Conservation (phyloP, 2,113 vertebrate species). For the Eretmochelys imbricata region DNA sequence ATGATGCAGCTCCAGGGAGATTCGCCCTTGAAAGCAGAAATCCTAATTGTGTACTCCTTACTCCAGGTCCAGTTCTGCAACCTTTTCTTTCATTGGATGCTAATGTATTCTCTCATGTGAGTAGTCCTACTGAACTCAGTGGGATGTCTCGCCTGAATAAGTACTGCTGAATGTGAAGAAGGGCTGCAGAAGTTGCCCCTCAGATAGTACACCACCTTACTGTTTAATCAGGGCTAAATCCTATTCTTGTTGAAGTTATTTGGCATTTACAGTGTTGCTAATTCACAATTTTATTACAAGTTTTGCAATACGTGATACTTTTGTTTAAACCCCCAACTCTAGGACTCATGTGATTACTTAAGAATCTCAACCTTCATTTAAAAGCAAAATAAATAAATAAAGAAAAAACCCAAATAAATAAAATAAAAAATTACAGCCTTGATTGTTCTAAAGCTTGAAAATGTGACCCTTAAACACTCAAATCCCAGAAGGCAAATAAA, state of each 20-base stretch:
- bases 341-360: neutral
- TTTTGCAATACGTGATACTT: neutral
- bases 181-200: neutral
- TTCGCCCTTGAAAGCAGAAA: slow-evolving; percentile 1
- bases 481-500: neutral
- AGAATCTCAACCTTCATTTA: neutral
- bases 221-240: neutral
- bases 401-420: no score
- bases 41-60: neutral
- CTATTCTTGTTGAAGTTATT: slow-evolving; percentile 11
- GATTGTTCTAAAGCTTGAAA: slow-evolving; percentile 12
- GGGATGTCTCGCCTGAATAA: neutral
- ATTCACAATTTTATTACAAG: slow-evolving; percentile 8
- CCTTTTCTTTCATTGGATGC: neutral
- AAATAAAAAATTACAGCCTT: neutral
- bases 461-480: neutral
- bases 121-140: neutral
- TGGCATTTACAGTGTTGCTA: neutral
- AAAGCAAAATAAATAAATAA: neutral
- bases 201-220: neutral
- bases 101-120: neutral
- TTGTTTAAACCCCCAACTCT: slow-evolving; percentile 16
- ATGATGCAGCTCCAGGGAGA: neutral
- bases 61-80: neutral
- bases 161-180: neutral